Percentiles rank a stretch among this genome's conserved stretches.
Conservation (phyloP, 2,113 vertebrate genomes). For the Sylvia atricapilla region DNA sequence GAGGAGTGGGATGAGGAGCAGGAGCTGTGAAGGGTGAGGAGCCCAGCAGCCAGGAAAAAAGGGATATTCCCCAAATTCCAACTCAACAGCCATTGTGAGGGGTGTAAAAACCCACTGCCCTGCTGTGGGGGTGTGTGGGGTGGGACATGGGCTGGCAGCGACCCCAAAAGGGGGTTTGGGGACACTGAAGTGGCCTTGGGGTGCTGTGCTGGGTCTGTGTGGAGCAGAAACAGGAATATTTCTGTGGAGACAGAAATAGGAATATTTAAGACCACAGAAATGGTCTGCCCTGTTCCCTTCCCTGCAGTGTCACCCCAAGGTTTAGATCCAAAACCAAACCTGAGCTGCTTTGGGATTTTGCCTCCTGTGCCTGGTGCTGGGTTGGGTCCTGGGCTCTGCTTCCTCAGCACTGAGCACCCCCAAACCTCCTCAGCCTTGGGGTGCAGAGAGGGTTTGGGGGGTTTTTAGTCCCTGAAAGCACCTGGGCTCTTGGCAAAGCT, state of each 20-base stretch:
- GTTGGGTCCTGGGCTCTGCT: background rate
- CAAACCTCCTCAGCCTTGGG: background rate
- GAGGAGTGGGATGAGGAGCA: background rate
- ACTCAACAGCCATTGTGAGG: accelerated
- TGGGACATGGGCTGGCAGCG: background rate
- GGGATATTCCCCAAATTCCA: background rate
- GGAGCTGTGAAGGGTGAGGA: background rate
- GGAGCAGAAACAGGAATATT: background rate
- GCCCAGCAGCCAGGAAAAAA: background rate
- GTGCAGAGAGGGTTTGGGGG: accelerated
- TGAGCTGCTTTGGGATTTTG: constrained; percentile 21
- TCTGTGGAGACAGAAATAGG: no score
- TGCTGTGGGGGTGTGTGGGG: accelerated
- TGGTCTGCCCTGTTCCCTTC: background rate
- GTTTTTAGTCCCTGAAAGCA: background rate
- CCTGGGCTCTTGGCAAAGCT: background rate
- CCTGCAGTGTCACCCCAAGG: accelerated
- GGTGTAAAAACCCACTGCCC: background rate
- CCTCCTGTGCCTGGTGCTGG: accelerated
- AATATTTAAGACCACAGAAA: accelerated
- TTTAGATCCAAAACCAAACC: background rate
- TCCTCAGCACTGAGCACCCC: background rate
- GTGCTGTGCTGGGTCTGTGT: accelerated
- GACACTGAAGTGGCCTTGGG: background rate
- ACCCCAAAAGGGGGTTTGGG: accelerated